A percentile compares a stretch with the other conserved stretches of the same genome.
Evolutionary conservation across 2,888 invertebrate genomes (phyloP).

Genomic region (Leptinotarsa haldemani): DNA sequence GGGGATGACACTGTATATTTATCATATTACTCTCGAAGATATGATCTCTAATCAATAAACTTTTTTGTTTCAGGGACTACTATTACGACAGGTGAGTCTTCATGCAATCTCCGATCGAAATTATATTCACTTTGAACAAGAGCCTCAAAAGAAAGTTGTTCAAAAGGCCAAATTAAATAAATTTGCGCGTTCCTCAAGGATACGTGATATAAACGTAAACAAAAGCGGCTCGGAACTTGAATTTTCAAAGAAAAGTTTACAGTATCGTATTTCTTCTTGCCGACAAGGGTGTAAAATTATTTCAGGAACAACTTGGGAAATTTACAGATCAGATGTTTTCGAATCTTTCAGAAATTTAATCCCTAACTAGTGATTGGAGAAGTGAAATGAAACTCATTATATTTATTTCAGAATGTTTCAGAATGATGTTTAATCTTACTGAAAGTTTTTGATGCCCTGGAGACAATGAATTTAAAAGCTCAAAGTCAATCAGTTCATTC

Average conservation of each 20-base stretch:
- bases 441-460: not conserved
- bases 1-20: too few relatives aligned
- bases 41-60: slow-evolving; percentile 27
- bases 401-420: not conserved
- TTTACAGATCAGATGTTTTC: slow-evolving; percentile 16
- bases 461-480: not conserved
- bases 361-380: not conserved
- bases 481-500: too few relatives aligned
- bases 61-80: slow-evolving; percentile 75
- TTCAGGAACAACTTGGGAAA: not conserved
- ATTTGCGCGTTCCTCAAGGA: not conserved
- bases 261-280: slow-evolving; percentile 7
- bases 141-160: not conserved
- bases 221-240: not conserved
- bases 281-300: slow-evolving; percentile 8
- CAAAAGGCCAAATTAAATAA: not conserved
- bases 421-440: not conserved
- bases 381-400: slow-evolving; percentile 3
- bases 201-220: not conserved
- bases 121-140: slow-evolving; percentile 17
- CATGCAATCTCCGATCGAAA: slow-evolving; percentile 7
- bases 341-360: slow-evolving; percentile 1
- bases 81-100: slow-evolving; percentile 75
- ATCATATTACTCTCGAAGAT: not conserved
- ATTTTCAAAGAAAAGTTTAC: slow-evolving; percentile 5